Evolutionary conservation across 2,797 vertebrate species (phyloP).

Genomic region (Pseudotriccus pelzelni): DNA sequence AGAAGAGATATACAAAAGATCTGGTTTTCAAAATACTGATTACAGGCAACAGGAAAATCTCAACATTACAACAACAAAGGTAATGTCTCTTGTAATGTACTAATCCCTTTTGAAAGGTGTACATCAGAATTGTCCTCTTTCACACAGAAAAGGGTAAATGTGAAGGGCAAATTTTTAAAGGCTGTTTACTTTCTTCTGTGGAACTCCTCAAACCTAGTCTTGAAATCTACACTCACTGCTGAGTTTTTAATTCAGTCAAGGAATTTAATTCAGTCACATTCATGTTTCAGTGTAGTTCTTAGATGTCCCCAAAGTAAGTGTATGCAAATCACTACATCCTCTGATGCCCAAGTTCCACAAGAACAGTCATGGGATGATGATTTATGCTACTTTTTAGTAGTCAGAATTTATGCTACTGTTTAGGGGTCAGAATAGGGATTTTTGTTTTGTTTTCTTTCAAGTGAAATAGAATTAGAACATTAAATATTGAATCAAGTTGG

Average conservation of each 20-base stretch:
- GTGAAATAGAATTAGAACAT: not conserved
- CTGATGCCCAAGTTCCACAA: not conserved
- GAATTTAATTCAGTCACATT: not conserved
- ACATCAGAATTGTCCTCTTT: not conserved
- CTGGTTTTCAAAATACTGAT: not conserved
- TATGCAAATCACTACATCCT: not conserved
- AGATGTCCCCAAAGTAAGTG: not conserved
- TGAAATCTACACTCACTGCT: not conserved
- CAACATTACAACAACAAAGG: not conserved
- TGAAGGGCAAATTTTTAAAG: not conserved
- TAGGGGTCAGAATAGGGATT: not conserved
- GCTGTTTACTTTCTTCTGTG: not conserved
- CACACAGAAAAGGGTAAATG: not conserved
- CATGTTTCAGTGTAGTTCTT: accelerated
- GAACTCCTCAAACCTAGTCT: not conserved
- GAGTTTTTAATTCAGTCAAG: not conserved
- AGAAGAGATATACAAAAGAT: not conserved
- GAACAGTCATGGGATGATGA: not conserved
- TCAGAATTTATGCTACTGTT: not conserved
- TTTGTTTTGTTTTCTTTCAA: not conserved
- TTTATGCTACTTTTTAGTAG: not conserved
- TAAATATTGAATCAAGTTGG: not conserved
- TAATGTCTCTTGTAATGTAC: not conserved
- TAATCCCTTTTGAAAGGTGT: not conserved
- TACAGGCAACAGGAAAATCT: not conserved